These are phyloP conservation scores for Ommatoiulus sabulosus DNA, from an alignment of 2,888 invertebrate species.

Conservation along the genomic window DNA sequence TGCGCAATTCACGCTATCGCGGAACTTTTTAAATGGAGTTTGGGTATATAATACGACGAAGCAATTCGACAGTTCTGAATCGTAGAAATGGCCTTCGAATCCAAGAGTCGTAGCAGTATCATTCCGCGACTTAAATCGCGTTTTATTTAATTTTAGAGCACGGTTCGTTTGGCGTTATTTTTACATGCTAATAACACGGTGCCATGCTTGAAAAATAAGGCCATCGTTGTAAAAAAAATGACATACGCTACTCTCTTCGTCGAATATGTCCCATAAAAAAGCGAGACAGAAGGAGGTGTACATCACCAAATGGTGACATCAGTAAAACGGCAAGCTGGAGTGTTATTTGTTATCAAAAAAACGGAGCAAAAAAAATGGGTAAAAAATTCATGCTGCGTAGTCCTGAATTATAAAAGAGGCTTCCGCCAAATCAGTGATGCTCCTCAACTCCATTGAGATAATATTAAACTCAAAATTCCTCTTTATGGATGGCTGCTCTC, in stretches of 20 bases:
- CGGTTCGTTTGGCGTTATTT: background rate
- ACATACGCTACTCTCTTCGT: background rate
- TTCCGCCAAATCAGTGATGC: conserved; percentile 36
- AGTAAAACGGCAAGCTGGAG: background rate
- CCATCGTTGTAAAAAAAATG: background rate
- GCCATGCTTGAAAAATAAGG: background rate
- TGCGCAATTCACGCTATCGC: background rate
- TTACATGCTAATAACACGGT: background rate
- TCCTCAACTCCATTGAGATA: conserved; percentile 43
- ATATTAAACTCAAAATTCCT: conserved; percentile 22
- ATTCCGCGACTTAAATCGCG: background rate
- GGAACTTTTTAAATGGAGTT: background rate
- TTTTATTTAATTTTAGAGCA: background rate
- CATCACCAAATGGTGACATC: conserved; percentile 40
- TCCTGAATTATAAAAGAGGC: conserved; percentile 30
- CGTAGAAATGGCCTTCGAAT: background rate
- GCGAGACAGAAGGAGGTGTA: conserved; percentile 36
- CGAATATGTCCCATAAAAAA: conserved; percentile 17
- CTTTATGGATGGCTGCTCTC: conserved; percentile 30
- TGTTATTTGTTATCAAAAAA: background rate
- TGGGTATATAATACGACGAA: background rate
- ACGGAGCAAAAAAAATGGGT: conserved; percentile 1
- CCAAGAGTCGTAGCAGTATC: background rate
- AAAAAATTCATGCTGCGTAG: conserved; percentile 38
- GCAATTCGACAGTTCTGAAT: background rate